These are phyloP conservation scores for Mastomys natalensis DNA, from an alignment of 2,113 vertebrate species.

Conservation along the genomic window DNA sequence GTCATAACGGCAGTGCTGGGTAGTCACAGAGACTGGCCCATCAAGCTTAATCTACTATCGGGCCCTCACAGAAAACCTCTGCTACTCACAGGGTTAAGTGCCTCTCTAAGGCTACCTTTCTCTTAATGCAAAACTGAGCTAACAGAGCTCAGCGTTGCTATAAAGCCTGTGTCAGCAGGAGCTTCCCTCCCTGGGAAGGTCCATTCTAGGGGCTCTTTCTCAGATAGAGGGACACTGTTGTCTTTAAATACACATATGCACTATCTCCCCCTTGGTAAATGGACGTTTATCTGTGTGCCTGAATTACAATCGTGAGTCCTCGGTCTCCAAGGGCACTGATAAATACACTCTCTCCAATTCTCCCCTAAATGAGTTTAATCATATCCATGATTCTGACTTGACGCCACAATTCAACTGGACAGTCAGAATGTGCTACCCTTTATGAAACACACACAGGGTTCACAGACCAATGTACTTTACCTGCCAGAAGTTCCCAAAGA, in stretches of 20 bases:
- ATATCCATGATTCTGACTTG: neutral
- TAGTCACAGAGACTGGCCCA: neutral
- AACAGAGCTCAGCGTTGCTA: fast-evolving
- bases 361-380: neutral
- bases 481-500: constrained; percentile 94
- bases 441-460: neutral
- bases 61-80: neutral
- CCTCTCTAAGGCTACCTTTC: neutral
- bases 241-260: neutral
- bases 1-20: fast-evolving
- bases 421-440: fast-evolving
- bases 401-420: neutral
- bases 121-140: neutral
- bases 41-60: neutral
- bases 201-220: neutral
- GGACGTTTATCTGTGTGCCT: fast-evolving
- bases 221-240: fast-evolving
- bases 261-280: fast-evolving
- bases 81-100: too few relatives aligned
- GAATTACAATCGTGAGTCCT: neutral
- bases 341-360: neutral
- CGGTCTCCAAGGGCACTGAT: fast-evolving
- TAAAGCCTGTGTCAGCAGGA: fast-evolving
- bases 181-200: neutral
- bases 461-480: constrained; percentile 76